These are phyloP conservation scores for Dicranocentrus wangi DNA, from an alignment of 2,888 invertebrate genomes.

Conservation along the genomic window DNA sequence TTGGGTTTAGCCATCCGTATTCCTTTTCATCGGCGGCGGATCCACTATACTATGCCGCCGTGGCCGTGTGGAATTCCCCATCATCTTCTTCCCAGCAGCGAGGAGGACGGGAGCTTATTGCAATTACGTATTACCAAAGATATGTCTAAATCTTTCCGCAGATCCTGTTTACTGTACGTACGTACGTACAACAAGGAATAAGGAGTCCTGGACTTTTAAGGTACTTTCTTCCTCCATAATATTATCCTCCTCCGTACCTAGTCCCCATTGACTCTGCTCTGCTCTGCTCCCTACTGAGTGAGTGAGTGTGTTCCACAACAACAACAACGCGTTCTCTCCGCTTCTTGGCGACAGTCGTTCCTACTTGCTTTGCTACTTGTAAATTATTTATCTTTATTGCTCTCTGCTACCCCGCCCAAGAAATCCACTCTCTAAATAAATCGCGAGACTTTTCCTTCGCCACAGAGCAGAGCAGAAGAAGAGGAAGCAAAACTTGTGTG, in stretches of 20 bases:
- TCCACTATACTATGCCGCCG: background rate
- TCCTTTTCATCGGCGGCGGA: conserved; percentile 4
- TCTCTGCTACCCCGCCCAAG: conserved; percentile 62
- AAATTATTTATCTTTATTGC: conserved; percentile 70
- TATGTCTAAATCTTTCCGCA: conserved; percentile 47
- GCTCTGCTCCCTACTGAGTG: too few relatives aligned
- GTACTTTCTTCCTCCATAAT: background rate
- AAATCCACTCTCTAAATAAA: conserved; percentile 48
- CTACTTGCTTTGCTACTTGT: conserved; percentile 61
- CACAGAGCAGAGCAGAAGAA: background rate
- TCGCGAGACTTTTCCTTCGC: conserved; percentile 38
- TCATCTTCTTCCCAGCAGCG: conserved; percentile 13
- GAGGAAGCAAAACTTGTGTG: too few relatives aligned
- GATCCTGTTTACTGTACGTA: too few relatives aligned
- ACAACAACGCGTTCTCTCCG: too few relatives aligned
- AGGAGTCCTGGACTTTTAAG: too few relatives aligned
- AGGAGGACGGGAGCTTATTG: conserved; percentile 23
- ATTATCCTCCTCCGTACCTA: background rate
- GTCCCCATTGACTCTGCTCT: background rate
- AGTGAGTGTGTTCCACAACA: too few relatives aligned
- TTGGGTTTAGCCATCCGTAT: conserved; percentile 61
- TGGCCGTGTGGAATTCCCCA: conserved; percentile 37
- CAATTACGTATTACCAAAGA: conserved; percentile 36
- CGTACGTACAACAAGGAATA: too few relatives aligned
- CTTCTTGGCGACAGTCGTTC: conserved; percentile 62